phyloP scores from a whole-genome alignment of 2,797 vertebrate genomes.

The Megaceryle alcyon region DNA sequence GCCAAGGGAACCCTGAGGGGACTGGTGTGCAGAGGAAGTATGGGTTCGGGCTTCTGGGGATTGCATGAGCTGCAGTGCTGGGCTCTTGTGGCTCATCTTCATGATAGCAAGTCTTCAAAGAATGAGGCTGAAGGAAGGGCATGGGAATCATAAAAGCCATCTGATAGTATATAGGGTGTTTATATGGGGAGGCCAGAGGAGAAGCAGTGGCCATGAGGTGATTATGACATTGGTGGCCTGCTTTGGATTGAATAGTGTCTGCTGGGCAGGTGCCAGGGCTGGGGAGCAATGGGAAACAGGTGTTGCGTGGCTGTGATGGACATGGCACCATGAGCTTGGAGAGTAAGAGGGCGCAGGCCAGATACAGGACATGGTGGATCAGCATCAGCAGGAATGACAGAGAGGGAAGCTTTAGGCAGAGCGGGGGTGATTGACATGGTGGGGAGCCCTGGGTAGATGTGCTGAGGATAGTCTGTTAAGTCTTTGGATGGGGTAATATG shows the following conservation, averaged over 20 bases:
- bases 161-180: background rate
- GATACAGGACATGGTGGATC: background rate
- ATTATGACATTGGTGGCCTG: background rate
- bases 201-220: background rate
- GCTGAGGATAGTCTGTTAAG: background rate
- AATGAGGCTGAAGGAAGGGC: background rate
- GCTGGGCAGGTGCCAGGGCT: background rate
- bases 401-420: background rate
- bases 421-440: background rate
- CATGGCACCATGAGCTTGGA: background rate
- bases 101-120: background rate
- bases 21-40: background rate
- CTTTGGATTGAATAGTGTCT: background rate
- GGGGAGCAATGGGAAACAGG: background rate
- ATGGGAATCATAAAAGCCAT: background rate
- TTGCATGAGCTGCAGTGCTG: background rate
- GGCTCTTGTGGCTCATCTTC: background rate
- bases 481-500: background rate
- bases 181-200: background rate
- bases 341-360: background rate
- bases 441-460: background rate
- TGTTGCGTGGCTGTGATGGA: accelerated
- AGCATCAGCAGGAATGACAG: background rate
- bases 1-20: background rate
- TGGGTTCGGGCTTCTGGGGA: background rate